These are phyloP conservation scores for Poeciliopsis prolifica DNA, from an alignment of 2,113 vertebrate genomes.

Conservation along the genomic window DNA sequence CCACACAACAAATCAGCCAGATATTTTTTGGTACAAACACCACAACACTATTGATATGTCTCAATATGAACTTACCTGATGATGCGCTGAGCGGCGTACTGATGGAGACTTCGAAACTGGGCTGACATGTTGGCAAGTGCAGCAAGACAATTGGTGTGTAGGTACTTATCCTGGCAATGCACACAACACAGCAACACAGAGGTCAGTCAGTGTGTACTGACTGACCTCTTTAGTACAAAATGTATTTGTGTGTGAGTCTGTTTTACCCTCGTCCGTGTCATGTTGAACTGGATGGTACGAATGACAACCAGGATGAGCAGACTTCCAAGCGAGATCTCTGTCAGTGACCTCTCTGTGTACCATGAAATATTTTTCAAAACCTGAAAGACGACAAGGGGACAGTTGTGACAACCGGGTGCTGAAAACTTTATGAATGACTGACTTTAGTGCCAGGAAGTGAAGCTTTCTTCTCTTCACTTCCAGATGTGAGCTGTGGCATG, in stretches of 20 bases:
- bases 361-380: conserved; percentile 93
- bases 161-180: conserved; percentile 93
- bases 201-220: too few species aligned
- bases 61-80: conserved; percentile 87
- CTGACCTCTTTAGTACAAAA: neutral
- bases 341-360: conserved; percentile 95
- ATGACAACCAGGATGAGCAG: conserved; percentile 97
- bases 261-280: conserved; percentile 97
- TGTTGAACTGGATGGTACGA: conserved; percentile 98
- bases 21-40: too few species aligned
- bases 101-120: conserved; percentile 95
- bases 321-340: conserved; percentile 97
- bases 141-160: conserved; percentile 97
- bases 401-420: neutral
- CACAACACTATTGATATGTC: too few species aligned
- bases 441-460: neutral
- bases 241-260: neutral
- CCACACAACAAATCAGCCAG: too few species aligned
- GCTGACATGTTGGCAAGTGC: conserved; percentile 98
- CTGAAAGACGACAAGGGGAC: conserved; percentile 67
- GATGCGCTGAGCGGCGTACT: conserved; percentile 98
- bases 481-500: neutral
- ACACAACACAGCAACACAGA: conserved; percentile 1
- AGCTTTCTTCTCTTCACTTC: neutral
- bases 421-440: conserved; percentile 11